Base-by-base conservation (phyloP, 2,888 invertebrate genomes). In the Tinea semifulvella region DNA sequence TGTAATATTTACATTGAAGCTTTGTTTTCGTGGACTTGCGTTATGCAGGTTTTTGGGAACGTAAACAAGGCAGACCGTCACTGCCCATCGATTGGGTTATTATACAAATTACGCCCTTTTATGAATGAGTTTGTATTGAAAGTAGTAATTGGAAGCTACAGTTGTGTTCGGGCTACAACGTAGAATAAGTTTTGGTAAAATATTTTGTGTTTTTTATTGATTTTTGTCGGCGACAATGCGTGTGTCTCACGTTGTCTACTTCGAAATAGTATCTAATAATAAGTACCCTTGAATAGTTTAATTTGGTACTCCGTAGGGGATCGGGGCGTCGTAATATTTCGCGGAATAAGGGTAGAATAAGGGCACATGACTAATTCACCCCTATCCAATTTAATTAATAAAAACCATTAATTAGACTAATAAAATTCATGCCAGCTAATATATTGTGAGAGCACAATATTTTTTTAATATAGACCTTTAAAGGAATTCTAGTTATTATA, bases 71-170 rank as follows among this genome's bases (percentile, higher is more conserved):
- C 16, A 36, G 14, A 31, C 31, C 11, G 13, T 7, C 26, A 55
- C 53, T 58, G 57, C 52, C 62, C 66, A 79, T 76, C 71, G 76
- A 76, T 79, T 72, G 63, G 52, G 66, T 66, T 58, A 67, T 63
- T 53, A 61, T 56, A 56, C 68, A 25, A 69, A 70, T 72, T 71
- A 64, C 49, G 47, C 47, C 47, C 58, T 60, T 74, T 76, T 69
- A 73, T 79, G 75, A 80, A 79, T 79, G 76, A 64, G 56, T 66
- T 54, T 52, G 57, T 54, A 54, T 55, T 58, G 56, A 61, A 51
- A 62, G 51, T 36, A 2, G 18, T 36, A 5, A 17, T 18, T 36
- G 14, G n/a, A 13, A 31, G 14, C 5, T 13, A 31, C 14, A 31
- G 11, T 14, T 31, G 6, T 13, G 7, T 14, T 13, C 13, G 13